phyloP scores from a whole-genome alignment of 2,113 vertebrate species.

The Saguinus midas region DNA sequence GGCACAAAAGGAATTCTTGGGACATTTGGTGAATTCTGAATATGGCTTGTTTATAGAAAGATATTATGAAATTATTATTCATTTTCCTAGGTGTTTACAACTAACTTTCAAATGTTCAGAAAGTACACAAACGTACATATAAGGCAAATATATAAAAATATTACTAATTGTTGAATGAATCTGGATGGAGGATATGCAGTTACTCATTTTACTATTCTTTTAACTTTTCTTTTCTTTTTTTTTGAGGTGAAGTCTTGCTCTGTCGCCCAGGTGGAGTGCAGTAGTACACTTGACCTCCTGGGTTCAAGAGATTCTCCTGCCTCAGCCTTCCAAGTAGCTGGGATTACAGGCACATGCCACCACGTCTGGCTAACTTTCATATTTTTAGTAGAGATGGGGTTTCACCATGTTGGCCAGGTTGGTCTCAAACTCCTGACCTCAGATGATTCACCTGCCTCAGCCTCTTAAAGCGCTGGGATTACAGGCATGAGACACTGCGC shows the following conservation, averaged over 20 bases:
- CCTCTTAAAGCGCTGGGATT: background rate
- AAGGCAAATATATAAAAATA: constrained; percentile 18
- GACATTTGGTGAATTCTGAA: background rate
- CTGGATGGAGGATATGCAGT: background rate
- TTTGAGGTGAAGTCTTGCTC: too few relatives aligned
- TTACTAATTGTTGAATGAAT: background rate
- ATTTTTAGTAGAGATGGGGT: background rate
- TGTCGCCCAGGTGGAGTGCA: too few relatives aligned
- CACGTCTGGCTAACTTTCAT: background rate
- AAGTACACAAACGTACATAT: background rate
- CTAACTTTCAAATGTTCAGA: background rate
- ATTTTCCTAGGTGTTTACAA: background rate
- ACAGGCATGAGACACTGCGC: background rate
- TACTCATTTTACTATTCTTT: background rate
- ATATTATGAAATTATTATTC: background rate
- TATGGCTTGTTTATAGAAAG: background rate
- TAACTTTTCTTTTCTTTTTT: too few relatives aligned
- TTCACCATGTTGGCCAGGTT: background rate
- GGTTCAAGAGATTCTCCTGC: too few relatives aligned
- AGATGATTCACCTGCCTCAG: background rate
- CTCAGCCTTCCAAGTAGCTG: too few relatives aligned
- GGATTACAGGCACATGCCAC: too few relatives aligned
- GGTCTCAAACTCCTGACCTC: background rate
- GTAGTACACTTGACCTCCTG: too few relatives aligned
- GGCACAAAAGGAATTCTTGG: background rate